A percentile compares a stretch with the other conserved stretches of the same genome.
Conservation (phyloP, 1,140 invertebrate species). For the Piezodorus guildinii region DNA sequence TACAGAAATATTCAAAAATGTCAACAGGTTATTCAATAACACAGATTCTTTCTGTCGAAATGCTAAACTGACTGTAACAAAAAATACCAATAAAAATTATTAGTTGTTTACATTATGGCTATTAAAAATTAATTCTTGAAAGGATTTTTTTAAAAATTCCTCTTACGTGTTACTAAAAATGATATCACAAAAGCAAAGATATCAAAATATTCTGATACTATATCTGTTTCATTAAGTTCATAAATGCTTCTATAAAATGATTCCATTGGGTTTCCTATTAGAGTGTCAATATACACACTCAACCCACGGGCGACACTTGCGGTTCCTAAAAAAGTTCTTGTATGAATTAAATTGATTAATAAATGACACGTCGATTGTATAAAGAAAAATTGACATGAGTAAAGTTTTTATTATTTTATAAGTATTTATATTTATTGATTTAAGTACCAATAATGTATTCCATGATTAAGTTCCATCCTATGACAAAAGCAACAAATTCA, state of each 20-base stretch:
- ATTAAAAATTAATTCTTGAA: neutral
- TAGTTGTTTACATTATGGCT: neutral
- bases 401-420: too few relatives aligned
- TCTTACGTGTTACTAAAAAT: conserved; percentile 26
- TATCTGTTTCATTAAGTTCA: conserved; percentile 52
- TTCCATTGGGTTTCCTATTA: conserved; percentile 62
- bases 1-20: conserved; percentile 68
- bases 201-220: conserved; percentile 34
- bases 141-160: neutral
- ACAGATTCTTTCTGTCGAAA: conserved; percentile 74
- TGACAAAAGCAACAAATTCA: conserved; percentile 64
- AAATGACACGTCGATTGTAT: too few relatives aligned
- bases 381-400: too few relatives aligned
- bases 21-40: conserved; percentile 72
- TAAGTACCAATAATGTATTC: conserved; percentile 78
- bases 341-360: too few relatives aligned
- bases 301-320: conserved; percentile 86
- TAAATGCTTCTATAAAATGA: conserved; percentile 50
- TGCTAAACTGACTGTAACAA: conserved; percentile 34
- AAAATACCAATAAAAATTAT: conserved; percentile 13
- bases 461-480: conserved; percentile 81
- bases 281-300: conserved; percentile 75
- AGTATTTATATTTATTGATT: too few relatives aligned
- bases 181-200: conserved; percentile 28
- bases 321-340: conserved; percentile 42